Conservation (phyloP, 2,113 vertebrate genomes). For the Labrus mixtus region DNA sequence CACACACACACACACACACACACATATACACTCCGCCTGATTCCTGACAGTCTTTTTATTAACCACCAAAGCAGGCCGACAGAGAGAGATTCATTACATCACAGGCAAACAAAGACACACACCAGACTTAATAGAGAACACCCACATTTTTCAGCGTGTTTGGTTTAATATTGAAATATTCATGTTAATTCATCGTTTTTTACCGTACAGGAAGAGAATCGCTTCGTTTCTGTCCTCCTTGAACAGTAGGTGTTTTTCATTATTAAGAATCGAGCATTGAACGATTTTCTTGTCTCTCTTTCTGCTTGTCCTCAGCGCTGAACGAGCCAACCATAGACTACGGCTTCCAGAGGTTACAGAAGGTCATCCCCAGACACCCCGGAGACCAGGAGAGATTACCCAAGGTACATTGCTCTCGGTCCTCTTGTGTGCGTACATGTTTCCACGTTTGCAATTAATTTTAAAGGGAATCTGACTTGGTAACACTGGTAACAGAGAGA, state of each 20-base stretch:
- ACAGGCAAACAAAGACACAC: conserved; percentile 80
- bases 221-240: conserved; percentile 30
- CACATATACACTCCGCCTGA: conserved; percentile 50
- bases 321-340: conserved; percentile 98
- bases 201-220: conserved; percentile 17
- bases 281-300: conserved; percentile 22
- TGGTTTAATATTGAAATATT: conserved; percentile 72
- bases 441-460: conserved; percentile 50
- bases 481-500: conserved; percentile 47
- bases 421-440: conserved; percentile 50
- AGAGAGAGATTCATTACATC: conserved; percentile 87
- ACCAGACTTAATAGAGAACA: conserved; percentile 70
- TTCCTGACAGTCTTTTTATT: conserved; percentile 89
- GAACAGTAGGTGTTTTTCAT: conserved; percentile 57
- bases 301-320: conserved; percentile 85
- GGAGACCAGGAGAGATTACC: conserved; percentile 97
- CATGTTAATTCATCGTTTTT: conserved; percentile 62
- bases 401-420: conserved; percentile 86
- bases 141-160: conserved; percentile 69
- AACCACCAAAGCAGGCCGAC: conserved; percentile 84
- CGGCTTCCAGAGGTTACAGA: conserved; percentile 97
- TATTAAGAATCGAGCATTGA: conserved; percentile 49
- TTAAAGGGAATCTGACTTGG: conserved; percentile 49
- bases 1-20: conserved; percentile 30
- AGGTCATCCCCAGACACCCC: conserved; percentile 97